phyloP scores from a whole-genome alignment of 2,113 vertebrate genomes.

The Nyctibius bracteatus region DNA sequence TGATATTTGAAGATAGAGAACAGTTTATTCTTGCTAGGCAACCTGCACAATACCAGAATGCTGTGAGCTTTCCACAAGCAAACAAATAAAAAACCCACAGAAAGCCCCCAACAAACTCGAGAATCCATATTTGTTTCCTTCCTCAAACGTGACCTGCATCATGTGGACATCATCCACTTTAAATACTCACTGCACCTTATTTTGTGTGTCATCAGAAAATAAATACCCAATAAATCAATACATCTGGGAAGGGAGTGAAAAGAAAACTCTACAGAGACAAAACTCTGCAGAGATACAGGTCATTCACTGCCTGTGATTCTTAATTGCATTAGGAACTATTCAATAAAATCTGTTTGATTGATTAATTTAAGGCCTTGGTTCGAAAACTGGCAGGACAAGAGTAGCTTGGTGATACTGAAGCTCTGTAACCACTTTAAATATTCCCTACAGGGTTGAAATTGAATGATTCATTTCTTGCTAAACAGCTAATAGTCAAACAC shows the following conservation, averaged over 20 bases:
- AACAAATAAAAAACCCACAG: not conserved
- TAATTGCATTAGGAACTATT: not conserved
- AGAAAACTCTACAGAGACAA: not conserved
- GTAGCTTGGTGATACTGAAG: not conserved
- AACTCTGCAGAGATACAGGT: not conserved
- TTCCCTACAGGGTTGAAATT: not conserved
- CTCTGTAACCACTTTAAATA: not conserved
- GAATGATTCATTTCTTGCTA: slow-evolving; percentile 11
- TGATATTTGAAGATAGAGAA: not conserved
- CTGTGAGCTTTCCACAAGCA: not conserved
- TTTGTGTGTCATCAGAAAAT: not conserved
- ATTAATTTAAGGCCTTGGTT: slow-evolving; percentile 4
- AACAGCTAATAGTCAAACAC: slow-evolving; percentile 1
- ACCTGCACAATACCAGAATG: not conserved
- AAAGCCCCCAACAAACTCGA: not conserved
- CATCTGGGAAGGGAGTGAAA: not conserved
- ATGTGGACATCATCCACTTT: not conserved
- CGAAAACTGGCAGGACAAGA: not conserved
- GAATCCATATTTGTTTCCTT: not conserved
- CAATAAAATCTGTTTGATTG: not conserved
- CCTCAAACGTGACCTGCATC: not conserved
- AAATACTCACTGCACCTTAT: not conserved
- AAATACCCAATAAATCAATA: not conserved
- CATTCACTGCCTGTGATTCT: not conserved
- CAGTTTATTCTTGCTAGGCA: not conserved